Conservation (phyloP, 2,113 vertebrate genomes). For the Perognathus longimembris region DNA sequence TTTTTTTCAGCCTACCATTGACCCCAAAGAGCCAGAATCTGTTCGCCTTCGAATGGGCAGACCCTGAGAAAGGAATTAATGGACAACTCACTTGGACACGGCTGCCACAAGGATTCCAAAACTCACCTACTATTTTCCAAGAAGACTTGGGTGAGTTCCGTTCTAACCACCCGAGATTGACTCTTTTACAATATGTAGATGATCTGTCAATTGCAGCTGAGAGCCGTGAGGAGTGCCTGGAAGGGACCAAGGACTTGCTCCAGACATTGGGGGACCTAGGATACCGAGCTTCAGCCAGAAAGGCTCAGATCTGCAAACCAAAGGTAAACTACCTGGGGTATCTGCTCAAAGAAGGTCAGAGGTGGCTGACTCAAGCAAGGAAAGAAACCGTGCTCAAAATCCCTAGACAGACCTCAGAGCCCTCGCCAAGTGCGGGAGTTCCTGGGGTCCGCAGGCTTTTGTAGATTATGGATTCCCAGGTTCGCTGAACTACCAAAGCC, state of each 20-base stretch:
- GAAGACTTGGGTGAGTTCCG: background rate
- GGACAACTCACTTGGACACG: background rate
- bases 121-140: background rate
- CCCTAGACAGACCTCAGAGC: too few relatives aligned
- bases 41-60: background rate
- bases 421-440: too few relatives aligned
- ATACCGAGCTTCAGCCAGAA: background rate
- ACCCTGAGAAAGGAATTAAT: background rate
- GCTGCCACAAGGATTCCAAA: background rate
- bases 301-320: background rate
- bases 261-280: background rate
- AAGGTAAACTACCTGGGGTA: too few relatives aligned
- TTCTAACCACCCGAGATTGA: rapidly evolving
- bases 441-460: too few relatives aligned
- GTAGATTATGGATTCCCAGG: too few relatives aligned
- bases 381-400: too few relatives aligned
- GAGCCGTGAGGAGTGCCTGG: rapidly evolving
- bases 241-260: background rate
- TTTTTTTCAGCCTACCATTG: background rate
- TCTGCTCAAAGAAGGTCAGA: too few relatives aligned
- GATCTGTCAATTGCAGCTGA: background rate
- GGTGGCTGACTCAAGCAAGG: too few relatives aligned
- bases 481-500: too few relatives aligned
- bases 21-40: background rate
- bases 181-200: background rate